Conservation (phyloP, 2,888 invertebrate species). For the Limnephilus rhombicus region DNA sequence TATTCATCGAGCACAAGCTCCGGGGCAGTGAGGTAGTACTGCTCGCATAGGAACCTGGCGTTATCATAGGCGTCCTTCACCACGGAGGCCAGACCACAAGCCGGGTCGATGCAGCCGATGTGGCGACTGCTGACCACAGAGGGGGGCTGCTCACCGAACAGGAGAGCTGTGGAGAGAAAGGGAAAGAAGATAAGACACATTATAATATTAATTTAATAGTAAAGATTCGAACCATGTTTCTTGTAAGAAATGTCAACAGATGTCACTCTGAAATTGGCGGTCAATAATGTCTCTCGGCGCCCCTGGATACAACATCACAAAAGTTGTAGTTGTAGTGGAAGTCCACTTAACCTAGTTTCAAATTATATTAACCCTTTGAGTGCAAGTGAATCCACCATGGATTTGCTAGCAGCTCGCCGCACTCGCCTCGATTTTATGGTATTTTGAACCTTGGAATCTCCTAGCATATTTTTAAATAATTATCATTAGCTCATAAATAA, state of each 20-base stretch:
- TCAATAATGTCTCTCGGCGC: too few species aligned
- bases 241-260: not conserved
- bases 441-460: too few species aligned
- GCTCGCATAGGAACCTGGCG: conserved; percentile 97
- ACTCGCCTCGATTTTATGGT: too few species aligned
- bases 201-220: not conserved
- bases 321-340: too few species aligned
- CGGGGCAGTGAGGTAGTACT: conserved; percentile 97
- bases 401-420: too few species aligned
- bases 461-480: too few species aligned
- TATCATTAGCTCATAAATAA: too few species aligned
- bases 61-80: conserved; percentile 98
- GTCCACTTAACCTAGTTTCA: too few species aligned
- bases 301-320: too few species aligned
- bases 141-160: conserved; percentile 86
- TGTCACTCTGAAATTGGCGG: not conserved
- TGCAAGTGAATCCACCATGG: too few species aligned
- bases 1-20: conserved; percentile 89
- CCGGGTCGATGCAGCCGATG: conserved; percentile 97
- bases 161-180: conserved; percentile 80
- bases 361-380: too few species aligned
- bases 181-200: not conserved
- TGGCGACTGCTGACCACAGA: conserved; percentile 83
- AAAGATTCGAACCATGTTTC: not conserved
- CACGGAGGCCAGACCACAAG: conserved; percentile 93